A percentile compares a stretch with the other conserved stretches of the same genome.
phyloP scores from a whole-genome alignment of 2,888 invertebrate species.

The Euclidia mi region DNA sequence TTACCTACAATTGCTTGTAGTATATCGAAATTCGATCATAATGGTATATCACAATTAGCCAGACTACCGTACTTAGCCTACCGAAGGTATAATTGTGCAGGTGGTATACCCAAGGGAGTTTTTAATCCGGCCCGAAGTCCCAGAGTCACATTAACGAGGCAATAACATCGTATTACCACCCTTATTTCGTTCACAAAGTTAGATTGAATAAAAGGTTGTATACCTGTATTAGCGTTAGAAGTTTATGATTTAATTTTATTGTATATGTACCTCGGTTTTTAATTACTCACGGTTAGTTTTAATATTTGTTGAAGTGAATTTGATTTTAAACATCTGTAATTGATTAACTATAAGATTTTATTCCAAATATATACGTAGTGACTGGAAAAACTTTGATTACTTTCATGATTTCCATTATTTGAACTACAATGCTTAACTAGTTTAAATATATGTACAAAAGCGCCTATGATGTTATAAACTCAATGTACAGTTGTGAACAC shows the following conservation, averaged over 20 bases:
- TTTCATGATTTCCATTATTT: too few species aligned
- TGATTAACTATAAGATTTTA: too few species aligned
- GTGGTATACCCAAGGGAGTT: conserved; percentile 80
- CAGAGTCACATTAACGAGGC: conserved; percentile 84
- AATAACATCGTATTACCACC: conserved; percentile 84
- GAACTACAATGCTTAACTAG: too few species aligned
- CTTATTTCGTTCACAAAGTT: conserved; percentile 83
- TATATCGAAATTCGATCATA: conserved; percentile 12
- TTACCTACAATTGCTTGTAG: too few species aligned
- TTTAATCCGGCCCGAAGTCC: conserved; percentile 82
- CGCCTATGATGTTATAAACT: too few species aligned
- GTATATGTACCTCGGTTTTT: conserved; percentile 47
- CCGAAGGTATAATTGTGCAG: conserved; percentile 71
- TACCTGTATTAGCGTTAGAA: conserved; percentile 74
- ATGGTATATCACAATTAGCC: conserved; percentile 32
- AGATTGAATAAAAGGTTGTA: conserved; percentile 86
- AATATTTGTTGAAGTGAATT: neutral
- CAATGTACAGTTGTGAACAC: too few species aligned
- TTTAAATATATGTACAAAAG: too few species aligned
- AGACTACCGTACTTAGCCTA: conserved; percentile 22
- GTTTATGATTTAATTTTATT: conserved; percentile 82
- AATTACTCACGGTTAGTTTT: conserved; percentile 33
- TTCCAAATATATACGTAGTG: too few species aligned
- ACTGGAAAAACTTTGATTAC: too few species aligned
- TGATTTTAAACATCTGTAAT: too few species aligned